Conservation (phyloP, 2,797 vertebrate genomes). For the Aselliscus stoliczkanus region DNA sequence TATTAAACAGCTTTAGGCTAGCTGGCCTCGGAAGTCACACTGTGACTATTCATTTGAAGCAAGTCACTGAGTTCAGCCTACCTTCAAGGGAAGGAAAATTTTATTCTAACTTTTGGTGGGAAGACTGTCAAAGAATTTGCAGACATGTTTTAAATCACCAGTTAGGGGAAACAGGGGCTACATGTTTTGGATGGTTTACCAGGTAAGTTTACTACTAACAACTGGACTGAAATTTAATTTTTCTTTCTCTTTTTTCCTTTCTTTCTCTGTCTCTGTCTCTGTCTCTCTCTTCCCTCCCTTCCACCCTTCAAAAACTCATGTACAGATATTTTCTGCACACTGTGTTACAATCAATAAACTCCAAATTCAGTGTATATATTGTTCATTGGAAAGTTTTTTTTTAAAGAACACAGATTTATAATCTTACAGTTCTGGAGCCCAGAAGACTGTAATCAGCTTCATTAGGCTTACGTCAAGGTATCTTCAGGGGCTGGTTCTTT, state of each 20-base stretch:
- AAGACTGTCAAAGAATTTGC: not conserved
- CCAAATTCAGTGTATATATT: not conserved
- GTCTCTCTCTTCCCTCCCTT: not conserved
- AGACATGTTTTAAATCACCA: not conserved
- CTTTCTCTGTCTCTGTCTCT: accelerated
- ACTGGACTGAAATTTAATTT: not conserved
- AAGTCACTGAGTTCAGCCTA: not conserved
- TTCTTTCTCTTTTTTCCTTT: not conserved
- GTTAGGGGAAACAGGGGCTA: not conserved
- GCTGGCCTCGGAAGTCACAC: not conserved
- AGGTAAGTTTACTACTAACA: not conserved
- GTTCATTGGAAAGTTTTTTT: not conserved
- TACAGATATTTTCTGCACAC: not conserved
- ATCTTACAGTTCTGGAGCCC: not conserved
- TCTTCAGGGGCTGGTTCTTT: not conserved
- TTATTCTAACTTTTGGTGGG: not conserved
- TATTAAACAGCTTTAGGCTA: not conserved
- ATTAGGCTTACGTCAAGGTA: not conserved
- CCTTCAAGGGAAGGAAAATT: not conserved
- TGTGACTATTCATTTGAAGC: not conserved
- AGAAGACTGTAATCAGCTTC: not conserved
- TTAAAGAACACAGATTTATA: not conserved
- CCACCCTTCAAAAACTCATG: not conserved
- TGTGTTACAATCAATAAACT: not conserved
- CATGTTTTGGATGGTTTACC: not conserved